Evolutionary conservation across 2,888 invertebrate genomes (phyloP).

Genomic region (Agrilus cyanescens): DNA sequence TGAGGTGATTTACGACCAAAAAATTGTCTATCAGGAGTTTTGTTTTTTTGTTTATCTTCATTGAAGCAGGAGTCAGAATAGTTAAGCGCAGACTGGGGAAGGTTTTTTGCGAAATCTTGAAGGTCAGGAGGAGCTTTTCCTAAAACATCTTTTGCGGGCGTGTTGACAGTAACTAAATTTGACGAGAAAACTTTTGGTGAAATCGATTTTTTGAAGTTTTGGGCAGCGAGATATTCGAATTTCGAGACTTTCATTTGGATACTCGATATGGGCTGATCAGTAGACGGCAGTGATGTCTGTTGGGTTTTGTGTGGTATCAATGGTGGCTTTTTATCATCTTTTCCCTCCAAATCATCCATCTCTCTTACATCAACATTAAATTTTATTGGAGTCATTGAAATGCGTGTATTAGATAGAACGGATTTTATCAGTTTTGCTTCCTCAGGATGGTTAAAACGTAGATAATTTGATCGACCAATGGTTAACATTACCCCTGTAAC

Average conservation of each 20-base stretch:
- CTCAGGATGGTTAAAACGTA: slow-evolving; percentile 86
- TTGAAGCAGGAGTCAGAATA: slow-evolving; percentile 33
- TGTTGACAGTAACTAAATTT: slow-evolving; percentile 65
- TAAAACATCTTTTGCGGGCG: slow-evolving; percentile 70
- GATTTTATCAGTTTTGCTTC: slow-evolving; percentile 81
- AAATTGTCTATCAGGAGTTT: slow-evolving; percentile 28
- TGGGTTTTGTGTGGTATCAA: slow-evolving; percentile 47
- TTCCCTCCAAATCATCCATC: slow-evolving; percentile 18
- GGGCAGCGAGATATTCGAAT: slow-evolving; percentile 64
- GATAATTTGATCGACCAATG: slow-evolving; percentile 80
- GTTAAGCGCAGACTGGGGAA: slow-evolving; percentile 39
- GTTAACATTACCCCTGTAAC: slow-evolving; percentile 78
- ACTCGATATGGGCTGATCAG: slow-evolving; percentile 43
- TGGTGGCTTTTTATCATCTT: slow-evolving; percentile 51
- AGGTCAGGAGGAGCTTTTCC: slow-evolving; percentile 47
- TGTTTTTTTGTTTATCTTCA: slow-evolving; percentile 28
- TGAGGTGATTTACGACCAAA: slow-evolving; percentile 28
- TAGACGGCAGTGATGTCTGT: slow-evolving; percentile 34
- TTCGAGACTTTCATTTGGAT: slow-evolving; percentile 69
- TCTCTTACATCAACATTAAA: slow-evolving; percentile 38
- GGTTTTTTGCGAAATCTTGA: slow-evolving; percentile 48
- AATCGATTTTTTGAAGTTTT: slow-evolving; percentile 44
- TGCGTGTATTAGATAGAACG: slow-evolving; percentile 62
- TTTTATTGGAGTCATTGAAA: slow-evolving; percentile 68
- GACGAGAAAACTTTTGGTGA: slow-evolving; percentile 74